Evolutionary conservation across 2,113 vertebrate genomes (phyloP), one percentile per base, ranked within the genome.

Genomic region (Circaetus gallicus): DNA sequence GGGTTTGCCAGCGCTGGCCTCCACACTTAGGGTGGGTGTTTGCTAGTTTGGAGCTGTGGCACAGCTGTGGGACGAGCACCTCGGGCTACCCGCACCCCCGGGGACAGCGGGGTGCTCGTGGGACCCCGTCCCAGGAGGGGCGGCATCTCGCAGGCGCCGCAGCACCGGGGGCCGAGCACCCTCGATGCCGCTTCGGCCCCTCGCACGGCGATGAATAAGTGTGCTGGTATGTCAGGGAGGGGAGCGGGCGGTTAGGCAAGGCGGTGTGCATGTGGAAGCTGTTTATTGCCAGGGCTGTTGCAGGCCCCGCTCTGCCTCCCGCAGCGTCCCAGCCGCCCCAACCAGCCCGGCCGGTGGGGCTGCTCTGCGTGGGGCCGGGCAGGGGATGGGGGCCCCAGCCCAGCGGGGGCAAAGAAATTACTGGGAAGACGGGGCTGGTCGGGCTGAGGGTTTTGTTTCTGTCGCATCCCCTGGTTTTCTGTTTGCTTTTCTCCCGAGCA

Each of bases 41-140:
- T 70, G 50, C 52, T 71, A 38, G 7, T 36, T 42, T 40, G 38
- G 66, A 72, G 53, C 79, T 29, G 31, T 11, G 24, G 24, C 52
- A 63, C 4, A 7, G 31, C 50, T 62, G 45, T 2, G 1, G 56
- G 34, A n/a, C 5, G 31, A 31, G 18, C 13, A 61, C 34, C 69
- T 83, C 0, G 0, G 29, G 56, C n/a, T 72, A 16, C 52, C 28
- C 5, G 5, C 56, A 40, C 5, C 28, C 34, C 52, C 18, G 15
- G 38, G 52, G 32, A n/a, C 16, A 0, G 0, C 0, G 0, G 25
- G 55, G 32, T 9, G 38, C 45, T 61, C 2, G 0, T 4, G 10
- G 43, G 28, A 70, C 40, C 69, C 50, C 3, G 0, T 58, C 62
- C 45, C 69, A 59, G 67, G 65, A 55, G 78, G 29, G 53, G 43